phyloP scores from a whole-genome alignment of 2,113 vertebrate genomes.

The Mellivora capensis region DNA sequence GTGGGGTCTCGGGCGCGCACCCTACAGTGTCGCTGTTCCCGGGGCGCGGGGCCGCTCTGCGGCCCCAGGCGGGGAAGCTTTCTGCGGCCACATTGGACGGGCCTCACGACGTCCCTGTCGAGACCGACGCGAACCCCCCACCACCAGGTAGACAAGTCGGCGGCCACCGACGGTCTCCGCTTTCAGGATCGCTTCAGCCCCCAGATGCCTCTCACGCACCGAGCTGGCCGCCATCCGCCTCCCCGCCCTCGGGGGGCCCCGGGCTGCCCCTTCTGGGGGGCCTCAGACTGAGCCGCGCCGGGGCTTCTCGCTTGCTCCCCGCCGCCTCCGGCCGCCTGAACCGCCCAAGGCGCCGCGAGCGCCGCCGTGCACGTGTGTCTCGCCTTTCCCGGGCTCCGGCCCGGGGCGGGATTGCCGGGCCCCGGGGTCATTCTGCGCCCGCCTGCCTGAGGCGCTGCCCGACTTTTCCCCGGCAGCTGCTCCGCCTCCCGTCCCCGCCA shows the following conservation, averaged over 20 bases:
- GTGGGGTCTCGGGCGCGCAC: too few relatives aligned
- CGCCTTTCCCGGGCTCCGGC: background rate
- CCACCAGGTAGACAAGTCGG: rapidly evolving
- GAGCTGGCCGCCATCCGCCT: background rate
- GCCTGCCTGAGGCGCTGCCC: background rate
- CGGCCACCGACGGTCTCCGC: background rate
- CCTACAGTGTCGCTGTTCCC: too few relatives aligned
- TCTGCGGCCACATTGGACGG: too few relatives aligned
- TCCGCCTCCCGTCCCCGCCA: background rate
- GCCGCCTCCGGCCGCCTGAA: too few relatives aligned
- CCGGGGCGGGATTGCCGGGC: background rate
- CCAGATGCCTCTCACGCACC: rapidly evolving
- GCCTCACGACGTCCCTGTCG: background rate
- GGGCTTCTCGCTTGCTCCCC: too few relatives aligned
- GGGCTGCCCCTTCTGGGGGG: background rate
- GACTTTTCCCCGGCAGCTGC: background rate
- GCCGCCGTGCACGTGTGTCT: too few relatives aligned
- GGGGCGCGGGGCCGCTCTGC: too few relatives aligned
- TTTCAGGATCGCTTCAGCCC: background rate
- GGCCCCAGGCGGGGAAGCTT: rapidly evolving
- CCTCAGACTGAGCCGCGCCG: background rate
- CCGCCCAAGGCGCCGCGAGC: too few relatives aligned
- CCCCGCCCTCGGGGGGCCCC: background rate
- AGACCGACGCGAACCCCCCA: too few relatives aligned
- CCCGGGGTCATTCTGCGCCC: background rate